Conservation (phyloP, 1,140 invertebrate species). For the Penaeus japonicus region DNA sequence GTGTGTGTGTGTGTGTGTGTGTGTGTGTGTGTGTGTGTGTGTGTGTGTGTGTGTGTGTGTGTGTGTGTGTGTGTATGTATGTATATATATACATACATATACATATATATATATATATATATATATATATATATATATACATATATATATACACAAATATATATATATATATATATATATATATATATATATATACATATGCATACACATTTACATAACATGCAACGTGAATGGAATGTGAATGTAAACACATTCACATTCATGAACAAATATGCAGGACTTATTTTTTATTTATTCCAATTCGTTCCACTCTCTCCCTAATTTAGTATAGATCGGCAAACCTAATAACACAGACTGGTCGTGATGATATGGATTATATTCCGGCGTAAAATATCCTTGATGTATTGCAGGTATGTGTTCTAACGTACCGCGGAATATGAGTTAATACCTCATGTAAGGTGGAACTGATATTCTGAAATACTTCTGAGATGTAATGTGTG, state of each 20-base stretch:
- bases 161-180: conserved; percentile 9
- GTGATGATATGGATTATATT: too few species aligned
- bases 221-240: background rate
- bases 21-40: background rate
- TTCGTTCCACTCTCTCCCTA: too few species aligned
- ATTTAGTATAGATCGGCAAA: too few species aligned
- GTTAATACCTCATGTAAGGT: too few species aligned
- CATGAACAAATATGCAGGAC: background rate
- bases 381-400: too few species aligned
- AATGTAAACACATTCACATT: background rate
- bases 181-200: background rate
- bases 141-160: background rate
- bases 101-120: background rate
- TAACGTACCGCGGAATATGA: background rate
- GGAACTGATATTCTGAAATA: too few species aligned
- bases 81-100: background rate
- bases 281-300: too few species aligned
- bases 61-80: background rate
- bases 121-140: background rate
- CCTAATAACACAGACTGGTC: too few species aligned
- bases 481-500: too few species aligned
- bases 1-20: background rate
- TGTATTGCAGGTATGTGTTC: too few species aligned
- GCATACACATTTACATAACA: too few species aligned
- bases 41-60: background rate